Conservation (phyloP, 2,888 invertebrate genomes). For the Nemurella pictetii region DNA sequence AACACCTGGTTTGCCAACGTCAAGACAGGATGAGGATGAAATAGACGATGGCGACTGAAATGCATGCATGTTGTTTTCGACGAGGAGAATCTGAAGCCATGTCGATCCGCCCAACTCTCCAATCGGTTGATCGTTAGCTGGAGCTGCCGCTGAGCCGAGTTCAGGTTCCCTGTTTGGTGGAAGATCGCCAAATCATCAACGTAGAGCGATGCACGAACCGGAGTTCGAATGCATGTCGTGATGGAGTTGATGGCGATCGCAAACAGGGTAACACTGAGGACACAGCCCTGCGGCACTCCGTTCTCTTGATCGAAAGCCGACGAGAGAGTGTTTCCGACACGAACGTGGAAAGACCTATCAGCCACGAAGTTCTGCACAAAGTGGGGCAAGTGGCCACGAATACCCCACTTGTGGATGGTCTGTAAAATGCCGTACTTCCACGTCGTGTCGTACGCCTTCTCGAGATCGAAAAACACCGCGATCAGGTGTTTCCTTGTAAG, state of each 20-base stretch:
- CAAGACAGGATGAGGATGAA: background rate
- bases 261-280: background rate
- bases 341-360: conserved; percentile 22
- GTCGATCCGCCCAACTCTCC: background rate
- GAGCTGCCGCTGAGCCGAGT: background rate
- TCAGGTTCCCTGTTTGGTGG: background rate
- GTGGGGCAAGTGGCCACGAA: conserved; percentile 39
- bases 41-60: background rate
- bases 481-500: conserved; percentile 40
- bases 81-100: background rate
- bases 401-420: conserved; percentile 34
- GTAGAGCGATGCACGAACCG: background rate
- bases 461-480: conserved; percentile 41
- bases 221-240: background rate
- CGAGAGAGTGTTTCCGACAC: conserved; percentile 21
- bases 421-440: conserved; percentile 40
- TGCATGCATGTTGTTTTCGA: background rate
- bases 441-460: conserved; percentile 40
- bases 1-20: background rate
- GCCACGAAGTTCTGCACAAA: conserved; percentile 35
- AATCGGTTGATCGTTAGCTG: background rate
- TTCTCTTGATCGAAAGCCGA: background rate
- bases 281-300: conserved; percentile 32
- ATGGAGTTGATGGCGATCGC: too few relatives aligned
- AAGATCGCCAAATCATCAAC: background rate